A percentile compares a stretch with the other conserved stretches of the same genome.
Evolutionary conservation across 2,797 vertebrate genomes (phyloP).

Genomic region (Antrozous pallidus): DNA sequence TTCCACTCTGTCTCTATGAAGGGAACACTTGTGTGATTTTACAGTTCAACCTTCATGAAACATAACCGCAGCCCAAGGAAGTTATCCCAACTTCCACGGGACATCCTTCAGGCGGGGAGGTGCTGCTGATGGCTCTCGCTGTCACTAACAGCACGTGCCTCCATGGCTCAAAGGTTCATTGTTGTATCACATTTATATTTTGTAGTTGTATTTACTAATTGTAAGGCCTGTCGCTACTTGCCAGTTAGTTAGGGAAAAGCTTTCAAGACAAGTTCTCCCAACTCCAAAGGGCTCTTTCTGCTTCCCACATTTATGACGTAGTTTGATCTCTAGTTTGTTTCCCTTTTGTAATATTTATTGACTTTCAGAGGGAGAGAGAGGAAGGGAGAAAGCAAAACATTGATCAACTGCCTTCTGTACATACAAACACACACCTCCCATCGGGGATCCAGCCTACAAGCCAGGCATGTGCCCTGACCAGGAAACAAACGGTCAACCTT

Average conservation of each 20-base stretch:
- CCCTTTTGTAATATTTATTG: neutral
- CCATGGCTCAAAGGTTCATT: neutral
- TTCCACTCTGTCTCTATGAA: neutral
- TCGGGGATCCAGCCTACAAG: neutral
- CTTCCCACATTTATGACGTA: neutral
- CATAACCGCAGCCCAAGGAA: neutral
- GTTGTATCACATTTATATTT: neutral
- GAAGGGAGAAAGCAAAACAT: neutral
- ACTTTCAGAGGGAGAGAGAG: neutral
- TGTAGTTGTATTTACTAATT: neutral
- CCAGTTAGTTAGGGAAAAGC: neutral
- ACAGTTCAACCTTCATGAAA: neutral
- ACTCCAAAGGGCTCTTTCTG: neutral
- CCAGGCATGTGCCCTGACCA: neutral
- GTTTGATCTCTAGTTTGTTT: neutral
- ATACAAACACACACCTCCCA: neutral
- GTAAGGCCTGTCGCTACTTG: neutral
- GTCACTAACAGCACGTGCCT: too few species aligned
- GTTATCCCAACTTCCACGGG: fast-evolving
- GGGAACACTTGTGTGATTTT: neutral
- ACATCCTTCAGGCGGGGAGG: neutral
- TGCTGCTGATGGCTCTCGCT: fast-evolving
- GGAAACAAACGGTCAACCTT: neutral
- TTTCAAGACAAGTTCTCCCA: neutral
- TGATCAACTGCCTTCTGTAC: neutral